Conservation (phyloP, 2,888 invertebrate genomes). For the Hoplodrina blanda region DNA sequence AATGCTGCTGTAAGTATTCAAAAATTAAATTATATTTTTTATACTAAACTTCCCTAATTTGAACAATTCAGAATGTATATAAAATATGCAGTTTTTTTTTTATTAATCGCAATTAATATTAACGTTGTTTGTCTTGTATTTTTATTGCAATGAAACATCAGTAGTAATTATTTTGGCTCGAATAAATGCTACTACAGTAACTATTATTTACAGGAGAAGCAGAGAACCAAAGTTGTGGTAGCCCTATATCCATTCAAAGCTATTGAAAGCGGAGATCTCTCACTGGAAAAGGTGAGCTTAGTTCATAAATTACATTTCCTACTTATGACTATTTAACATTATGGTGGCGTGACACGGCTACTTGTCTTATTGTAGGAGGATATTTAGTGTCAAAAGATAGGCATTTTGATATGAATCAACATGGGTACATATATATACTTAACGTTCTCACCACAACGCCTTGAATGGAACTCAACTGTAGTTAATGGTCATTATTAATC, state of each 20-base stretch:
- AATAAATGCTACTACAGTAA: neutral
- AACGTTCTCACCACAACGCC: conserved; percentile 23
- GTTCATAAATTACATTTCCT: neutral
- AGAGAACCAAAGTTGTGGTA: conserved; percentile 95
- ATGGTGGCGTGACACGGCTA: conserved; percentile 20
- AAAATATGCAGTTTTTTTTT: too few species aligned
- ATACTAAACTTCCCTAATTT: neutral
- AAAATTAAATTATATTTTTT: neutral
- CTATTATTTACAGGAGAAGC: conserved; percentile 91
- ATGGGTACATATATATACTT: neutral
- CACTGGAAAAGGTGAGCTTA: conserved; percentile 94
- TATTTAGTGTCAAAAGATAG: conserved; percentile 43
- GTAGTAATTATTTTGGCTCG: neutral
- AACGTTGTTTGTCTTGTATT: neutral
- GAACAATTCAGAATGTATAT: too few species aligned
- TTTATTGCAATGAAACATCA: too few species aligned
- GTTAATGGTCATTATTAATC: conserved; percentile 59
- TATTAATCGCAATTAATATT: neutral
- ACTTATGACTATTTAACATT: conserved; percentile 3
- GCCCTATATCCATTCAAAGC: conserved; percentile 97
- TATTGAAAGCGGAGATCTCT: conserved; percentile 96
- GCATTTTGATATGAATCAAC: conserved; percentile 31
- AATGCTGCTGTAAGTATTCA: conserved; percentile 40
- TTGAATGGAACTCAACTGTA: conserved; percentile 27
- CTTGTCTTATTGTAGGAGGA: conserved; percentile 29